Conservation (phyloP, 1,140 invertebrate species). For the Gonatopus flavifemur region DNA sequence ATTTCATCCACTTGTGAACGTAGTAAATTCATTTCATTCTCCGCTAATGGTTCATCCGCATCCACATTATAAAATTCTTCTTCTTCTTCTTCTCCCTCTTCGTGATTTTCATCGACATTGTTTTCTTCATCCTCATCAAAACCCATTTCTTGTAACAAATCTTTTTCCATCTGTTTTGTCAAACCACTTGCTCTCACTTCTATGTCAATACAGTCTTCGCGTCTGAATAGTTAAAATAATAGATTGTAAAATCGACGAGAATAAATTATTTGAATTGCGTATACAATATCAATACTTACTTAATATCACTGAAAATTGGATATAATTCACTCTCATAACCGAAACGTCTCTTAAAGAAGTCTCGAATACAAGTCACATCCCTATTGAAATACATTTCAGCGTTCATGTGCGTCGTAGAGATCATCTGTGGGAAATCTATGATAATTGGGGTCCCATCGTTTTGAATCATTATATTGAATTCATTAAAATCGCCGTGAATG, state of each 20-base stretch:
- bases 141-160: conserved; percentile 64
- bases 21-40: conserved; percentile 13
- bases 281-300: conserved; percentile 45
- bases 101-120: conserved; percentile 38
- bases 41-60: not conserved
- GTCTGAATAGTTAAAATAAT: conserved; percentile 52
- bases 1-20: conserved; percentile 10
- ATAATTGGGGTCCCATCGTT: conserved; percentile 81
- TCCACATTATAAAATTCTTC: conserved; percentile 12
- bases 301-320: conserved; percentile 83
- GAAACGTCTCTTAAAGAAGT: conserved; percentile 92
- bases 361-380: conserved; percentile 90
- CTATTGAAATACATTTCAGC: conserved; percentile 94
- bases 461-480: conserved; percentile 95
- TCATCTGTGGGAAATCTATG: conserved; percentile 99
- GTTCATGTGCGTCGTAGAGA: conserved; percentile 90
- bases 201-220: conserved; percentile 82
- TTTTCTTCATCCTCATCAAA: conserved; percentile 47
- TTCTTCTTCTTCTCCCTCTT: conserved; percentile 45
- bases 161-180: conserved; percentile 81
- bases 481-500: conserved; percentile 99
- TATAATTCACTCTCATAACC: conserved; percentile 86
- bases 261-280: not conserved
- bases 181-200: conserved; percentile 91
- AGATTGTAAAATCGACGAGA: not conserved